Base-by-base conservation (phyloP, 2,888 invertebrate species). In the Abscondita cerata region DNA sequence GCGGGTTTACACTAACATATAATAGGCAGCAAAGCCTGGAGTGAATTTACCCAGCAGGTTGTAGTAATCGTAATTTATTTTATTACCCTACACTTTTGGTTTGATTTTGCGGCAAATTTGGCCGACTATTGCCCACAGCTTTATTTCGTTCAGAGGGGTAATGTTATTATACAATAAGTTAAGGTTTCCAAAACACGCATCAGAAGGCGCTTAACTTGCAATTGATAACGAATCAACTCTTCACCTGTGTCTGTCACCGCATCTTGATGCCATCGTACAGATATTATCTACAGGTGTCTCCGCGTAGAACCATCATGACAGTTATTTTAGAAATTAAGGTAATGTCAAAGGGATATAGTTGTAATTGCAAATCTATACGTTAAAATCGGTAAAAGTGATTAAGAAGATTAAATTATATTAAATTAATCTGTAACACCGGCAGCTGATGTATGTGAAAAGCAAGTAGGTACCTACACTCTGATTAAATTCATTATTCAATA, bases 161-260 rank as follows among this genome's bases (percentile, higher is more conserved):
- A 34, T 31, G 36, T 47, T 36, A 20, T 55, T 50, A 34, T 40
- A 31, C 50, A 57, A 57, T 57, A 12, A 50, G 34, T 46, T 15
- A 31, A 41, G 40, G 11, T 15, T 51, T 40, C 44, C n/a, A 31
- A 56, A 61, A 56, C 61, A 61, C 54, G 62, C 65, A 59, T 41
- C 53, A 38, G 48, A n/a, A 50, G 44, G 53, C 61, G 64, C 60
- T 55, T 52, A 59, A 59, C 59, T 58, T 51, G 67, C 65, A 67
- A 69, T 69, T 69, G 68, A 68, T 69, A 66, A 69, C 66, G 65
- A 68, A 69, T 69, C 69, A 69, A 66, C 66, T 62, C 59, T 46
- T 56, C 65, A 64, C 64, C 65, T 63, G 67, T 58, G 59, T 51
- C 55, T 64, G 57, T 58, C 64, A 61, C 59, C 57, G 57, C 31